A percentile compares a stretch with the other conserved stretches of the same genome.
These are phyloP conservation scores for Eristalis pertinax DNA, from an alignment of 2,888 invertebrate genomes.

Conservation along the genomic window DNA sequence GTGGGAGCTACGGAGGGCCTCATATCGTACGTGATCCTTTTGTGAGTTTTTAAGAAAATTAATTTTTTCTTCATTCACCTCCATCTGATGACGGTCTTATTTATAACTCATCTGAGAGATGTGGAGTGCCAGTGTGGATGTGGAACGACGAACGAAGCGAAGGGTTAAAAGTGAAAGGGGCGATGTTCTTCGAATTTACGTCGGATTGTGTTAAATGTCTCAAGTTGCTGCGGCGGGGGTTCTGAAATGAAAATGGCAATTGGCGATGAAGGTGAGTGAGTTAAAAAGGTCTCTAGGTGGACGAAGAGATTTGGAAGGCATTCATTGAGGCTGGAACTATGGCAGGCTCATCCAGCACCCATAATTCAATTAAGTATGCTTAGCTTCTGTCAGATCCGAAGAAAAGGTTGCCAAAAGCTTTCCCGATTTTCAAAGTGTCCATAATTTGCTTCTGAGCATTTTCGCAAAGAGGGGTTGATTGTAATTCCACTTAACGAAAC, in stretches of 20 bases:
- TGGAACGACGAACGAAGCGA: background rate
- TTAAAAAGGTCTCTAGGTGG: background rate
- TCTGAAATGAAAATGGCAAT: background rate
- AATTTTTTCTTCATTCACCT: slow-evolving; percentile 1
- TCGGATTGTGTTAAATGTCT: background rate
- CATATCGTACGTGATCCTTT: background rate
- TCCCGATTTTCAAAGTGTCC: no score
- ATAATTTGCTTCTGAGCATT: no score
- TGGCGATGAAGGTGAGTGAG: background rate
- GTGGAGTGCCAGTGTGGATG: background rate
- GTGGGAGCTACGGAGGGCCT: background rate
- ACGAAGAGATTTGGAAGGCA: background rate
- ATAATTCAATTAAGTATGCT: no score
- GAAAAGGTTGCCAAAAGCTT: no score
- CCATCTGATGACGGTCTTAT: background rate
- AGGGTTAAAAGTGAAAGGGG: background rate
- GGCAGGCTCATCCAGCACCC: no score
- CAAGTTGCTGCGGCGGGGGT: background rate
- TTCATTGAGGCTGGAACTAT: no score
- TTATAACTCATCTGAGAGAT: background rate
- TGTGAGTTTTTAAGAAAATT: slow-evolving; percentile 50
- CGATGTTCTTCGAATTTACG: background rate
- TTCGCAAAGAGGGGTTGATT: no score
- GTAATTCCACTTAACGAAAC: no score
- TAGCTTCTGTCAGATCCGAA: no score